Percentiles rank a stretch among this genome's conserved stretches.
These are phyloP conservation scores for Lithobates sylvaticus DNA, from an alignment of 2,797 vertebrate species.

Conservation along the genomic window DNA sequence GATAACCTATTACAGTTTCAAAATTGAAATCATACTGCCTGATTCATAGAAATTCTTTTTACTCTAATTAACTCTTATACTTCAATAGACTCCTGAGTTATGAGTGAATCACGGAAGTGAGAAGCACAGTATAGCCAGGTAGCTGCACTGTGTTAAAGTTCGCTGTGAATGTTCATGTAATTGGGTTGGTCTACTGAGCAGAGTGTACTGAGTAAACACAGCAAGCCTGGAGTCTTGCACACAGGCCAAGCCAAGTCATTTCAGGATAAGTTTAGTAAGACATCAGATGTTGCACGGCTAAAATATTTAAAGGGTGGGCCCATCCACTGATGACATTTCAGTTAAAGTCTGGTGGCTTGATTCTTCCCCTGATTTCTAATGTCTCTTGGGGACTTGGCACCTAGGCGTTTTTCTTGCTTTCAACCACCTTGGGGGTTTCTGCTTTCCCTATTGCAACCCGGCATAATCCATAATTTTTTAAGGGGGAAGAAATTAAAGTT, in stretches of 20 bases:
- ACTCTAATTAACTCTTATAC: neutral
- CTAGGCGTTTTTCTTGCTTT: no score
- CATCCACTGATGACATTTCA: neutral
- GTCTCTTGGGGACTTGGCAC: no score
- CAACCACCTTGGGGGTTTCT: no score
- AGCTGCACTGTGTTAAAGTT: neutral
- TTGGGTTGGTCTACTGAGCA: slow-evolving; percentile 31
- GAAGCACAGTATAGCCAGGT: slow-evolving; percentile 11
- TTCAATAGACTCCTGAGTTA: neutral
- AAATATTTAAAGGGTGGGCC: neutral
- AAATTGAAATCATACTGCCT: no score
- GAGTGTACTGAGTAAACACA: slow-evolving; percentile 33
- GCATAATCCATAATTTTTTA: no score
- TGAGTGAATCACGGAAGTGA: slow-evolving; percentile 15
- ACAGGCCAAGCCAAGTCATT: neutral
- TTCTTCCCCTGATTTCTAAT: no score
- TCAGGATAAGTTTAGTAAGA: slow-evolving; percentile 19
- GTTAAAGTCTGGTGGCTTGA: no score
- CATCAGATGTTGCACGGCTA: neutral
- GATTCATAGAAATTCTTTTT: no score
- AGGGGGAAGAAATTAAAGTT: no score
- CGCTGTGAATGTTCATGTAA: slow-evolving; percentile 13
- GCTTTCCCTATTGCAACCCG: no score
- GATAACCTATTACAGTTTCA: no score
- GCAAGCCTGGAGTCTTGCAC: slow-evolving; percentile 1